These are phyloP conservation scores for Lemur catta DNA, from an alignment of 2,797 vertebrate genomes.

Conservation along the genomic window DNA sequence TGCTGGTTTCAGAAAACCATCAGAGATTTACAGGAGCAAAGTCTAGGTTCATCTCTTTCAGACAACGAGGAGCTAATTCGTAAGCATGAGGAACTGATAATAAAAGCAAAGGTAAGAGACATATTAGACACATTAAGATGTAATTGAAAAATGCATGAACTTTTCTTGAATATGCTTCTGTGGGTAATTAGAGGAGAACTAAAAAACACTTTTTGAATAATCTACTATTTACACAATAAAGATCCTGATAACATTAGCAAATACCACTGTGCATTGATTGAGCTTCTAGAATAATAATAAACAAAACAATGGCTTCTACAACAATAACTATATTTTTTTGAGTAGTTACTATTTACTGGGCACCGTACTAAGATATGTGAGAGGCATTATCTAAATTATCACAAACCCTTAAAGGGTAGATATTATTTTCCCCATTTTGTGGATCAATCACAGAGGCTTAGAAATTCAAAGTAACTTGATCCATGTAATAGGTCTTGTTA, in stretches of 20 bases:
- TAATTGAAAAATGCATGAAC: not conserved
- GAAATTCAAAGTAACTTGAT: not conserved
- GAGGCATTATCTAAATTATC: slow-evolving; percentile 27
- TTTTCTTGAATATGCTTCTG: not conserved
- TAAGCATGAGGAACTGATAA: slow-evolving; percentile 85
- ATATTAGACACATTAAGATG: not conserved
- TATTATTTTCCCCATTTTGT: not conserved
- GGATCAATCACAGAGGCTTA: not conserved
- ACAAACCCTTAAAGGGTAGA: not conserved
- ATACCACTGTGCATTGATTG: not conserved
- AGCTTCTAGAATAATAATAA: slow-evolving; percentile 6
- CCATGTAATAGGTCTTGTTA: not conserved
- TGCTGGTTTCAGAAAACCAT: slow-evolving; percentile 87
- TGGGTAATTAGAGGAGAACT: not conserved
- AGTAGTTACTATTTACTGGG: not conserved
- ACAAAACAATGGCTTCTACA: not conserved
- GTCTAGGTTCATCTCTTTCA: slow-evolving; percentile 86
- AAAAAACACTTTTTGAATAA: not conserved
- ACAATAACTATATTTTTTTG: not conserved
- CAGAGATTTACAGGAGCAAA: slow-evolving; percentile 82
- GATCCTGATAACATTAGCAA: not conserved
- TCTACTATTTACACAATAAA: not conserved
- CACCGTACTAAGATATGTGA: not conserved
- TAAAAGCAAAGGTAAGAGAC: slow-evolving; percentile 87
- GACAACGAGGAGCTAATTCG: slow-evolving; percentile 88